Evolutionary conservation across 2,888 invertebrate species (phyloP).

Genomic region (Eremobia ochroleuca): DNA sequence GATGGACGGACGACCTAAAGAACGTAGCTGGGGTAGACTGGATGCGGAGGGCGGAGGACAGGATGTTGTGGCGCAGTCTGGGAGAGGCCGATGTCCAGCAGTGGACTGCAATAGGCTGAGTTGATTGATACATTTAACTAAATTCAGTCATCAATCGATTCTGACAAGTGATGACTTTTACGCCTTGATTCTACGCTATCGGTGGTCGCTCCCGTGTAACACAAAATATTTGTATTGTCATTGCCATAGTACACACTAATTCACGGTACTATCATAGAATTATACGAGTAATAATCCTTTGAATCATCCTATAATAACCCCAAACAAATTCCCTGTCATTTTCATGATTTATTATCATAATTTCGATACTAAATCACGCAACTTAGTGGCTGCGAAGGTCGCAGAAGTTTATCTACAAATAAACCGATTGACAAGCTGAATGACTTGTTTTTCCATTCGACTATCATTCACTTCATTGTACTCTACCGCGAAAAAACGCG

Average conservation of each 20-base stretch:
- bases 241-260: neutral
- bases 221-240: neutral
- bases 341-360: constrained; percentile 46
- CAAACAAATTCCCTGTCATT: constrained; percentile 35
- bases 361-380: constrained; percentile 58
- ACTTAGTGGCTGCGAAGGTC: constrained; percentile 65
- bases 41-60: too few relatives aligned
- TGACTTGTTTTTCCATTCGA: constrained; percentile 82
- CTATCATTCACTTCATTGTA: constrained; percentile 80
- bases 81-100: too few relatives aligned
- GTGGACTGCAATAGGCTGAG: too few relatives aligned
- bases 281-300: neutral
- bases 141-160: neutral
- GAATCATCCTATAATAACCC: neutral
- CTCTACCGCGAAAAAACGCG: constrained; percentile 78
- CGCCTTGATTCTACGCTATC: too few relatives aligned
- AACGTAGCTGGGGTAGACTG: too few relatives aligned
- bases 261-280: neutral
- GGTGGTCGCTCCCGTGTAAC: too few relatives aligned
- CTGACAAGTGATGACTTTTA: neutral
- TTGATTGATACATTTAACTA: too few relatives aligned
- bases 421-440: constrained; percentile 79
- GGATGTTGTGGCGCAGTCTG: too few relatives aligned
- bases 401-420: constrained; percentile 75
- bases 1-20: too few relatives aligned